Conservation (phyloP, 2,888 invertebrate genomes). For the Meiosimyza decipiens region DNA sequence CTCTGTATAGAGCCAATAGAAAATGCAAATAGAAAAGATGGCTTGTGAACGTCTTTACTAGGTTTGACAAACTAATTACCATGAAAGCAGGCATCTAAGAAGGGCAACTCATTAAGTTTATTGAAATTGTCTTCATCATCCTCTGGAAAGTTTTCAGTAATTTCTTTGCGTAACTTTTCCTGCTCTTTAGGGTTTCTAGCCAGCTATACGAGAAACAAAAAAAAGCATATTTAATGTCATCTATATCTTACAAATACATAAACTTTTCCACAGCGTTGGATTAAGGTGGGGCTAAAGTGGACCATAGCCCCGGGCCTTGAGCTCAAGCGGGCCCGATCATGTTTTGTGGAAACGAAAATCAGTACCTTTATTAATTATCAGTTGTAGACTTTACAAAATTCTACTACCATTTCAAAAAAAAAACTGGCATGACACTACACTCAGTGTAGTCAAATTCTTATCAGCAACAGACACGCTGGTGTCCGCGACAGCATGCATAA, state of each 20-base stretch:
- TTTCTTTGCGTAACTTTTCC: constrained; percentile 54
- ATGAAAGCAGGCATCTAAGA: constrained; percentile 60
- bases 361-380: no score
- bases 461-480: no score
- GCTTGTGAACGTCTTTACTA: background rate
- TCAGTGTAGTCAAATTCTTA: no score
- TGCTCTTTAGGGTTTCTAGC: constrained; percentile 54
- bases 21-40: background rate
- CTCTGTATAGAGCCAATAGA: constrained; percentile 46
- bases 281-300: no score
- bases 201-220: constrained; percentile 42
- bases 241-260: no score
- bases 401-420: no score
- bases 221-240: background rate
- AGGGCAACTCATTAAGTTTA: constrained; percentile 54
- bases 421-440: no score
- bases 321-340: no score
- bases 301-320: no score
- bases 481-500: no score
- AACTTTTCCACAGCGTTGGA: background rate
- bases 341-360: no score
- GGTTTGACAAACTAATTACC: constrained; percentile 48
- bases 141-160: constrained; percentile 42
- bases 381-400: no score
- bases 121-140: constrained; percentile 54